Evolutionary conservation across 2,113 vertebrate genomes (phyloP).

Genomic region (Lichenostomus cassidix): DNA sequence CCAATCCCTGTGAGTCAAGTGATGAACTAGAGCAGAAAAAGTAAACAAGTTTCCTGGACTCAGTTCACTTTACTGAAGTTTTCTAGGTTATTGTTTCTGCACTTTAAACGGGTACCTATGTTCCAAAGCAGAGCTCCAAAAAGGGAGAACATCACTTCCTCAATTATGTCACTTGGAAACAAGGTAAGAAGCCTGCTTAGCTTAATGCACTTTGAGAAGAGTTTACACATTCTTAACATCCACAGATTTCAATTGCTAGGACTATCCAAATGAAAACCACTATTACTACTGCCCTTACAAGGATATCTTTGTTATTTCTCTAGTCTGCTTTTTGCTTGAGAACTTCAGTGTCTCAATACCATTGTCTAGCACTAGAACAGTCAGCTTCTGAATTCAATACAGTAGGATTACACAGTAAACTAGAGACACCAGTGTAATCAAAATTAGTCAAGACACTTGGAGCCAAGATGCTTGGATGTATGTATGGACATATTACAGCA

Average conservation of each 20-base stretch:
- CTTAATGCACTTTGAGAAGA: not conserved
- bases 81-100: not conserved
- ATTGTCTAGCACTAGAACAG: not conserved
- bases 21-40: not conserved
- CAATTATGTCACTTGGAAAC: not conserved
- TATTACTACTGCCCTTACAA: not conserved
- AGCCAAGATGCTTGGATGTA: too few relatives aligned
- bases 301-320: not conserved
- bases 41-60: not conserved
- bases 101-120: not conserved
- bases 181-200: not conserved
- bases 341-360: not conserved
- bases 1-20: not conserved
- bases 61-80: not conserved
- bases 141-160: not conserved
- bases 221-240: not conserved
- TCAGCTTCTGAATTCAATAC: not conserved
- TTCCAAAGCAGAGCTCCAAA: not conserved
- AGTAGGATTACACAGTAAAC: not conserved
- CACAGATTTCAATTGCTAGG: not conserved
- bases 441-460: not conserved
- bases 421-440: not conserved
- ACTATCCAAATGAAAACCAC: not conserved
- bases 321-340: not conserved
- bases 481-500: not conserved